Base-by-base conservation (phyloP, 2,888 invertebrate genomes). In the Flexamia atlantica region DNA sequence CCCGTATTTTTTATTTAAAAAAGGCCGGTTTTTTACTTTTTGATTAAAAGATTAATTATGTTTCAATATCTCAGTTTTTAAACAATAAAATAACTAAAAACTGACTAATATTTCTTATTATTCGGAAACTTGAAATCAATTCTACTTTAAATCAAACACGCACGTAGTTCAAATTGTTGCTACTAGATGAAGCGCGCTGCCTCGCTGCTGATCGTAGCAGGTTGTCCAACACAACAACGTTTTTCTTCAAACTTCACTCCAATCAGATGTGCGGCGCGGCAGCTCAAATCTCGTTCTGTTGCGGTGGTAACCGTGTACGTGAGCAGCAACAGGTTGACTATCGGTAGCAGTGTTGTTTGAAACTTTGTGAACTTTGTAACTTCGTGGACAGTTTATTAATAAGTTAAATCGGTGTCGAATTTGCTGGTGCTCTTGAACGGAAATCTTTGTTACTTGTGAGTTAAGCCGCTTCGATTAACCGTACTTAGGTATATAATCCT, bases 281-380 rank as follows among this genome's bases (percentile, higher is more conserved):
- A 64, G 64, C 64, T 28, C 14, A 14, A 64, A 28, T 64, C 64
- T 64, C 3, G 7, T 17, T 64, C 20, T 28, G 64, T 64, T 28
- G 30, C 14, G 64, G 64, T 64, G 64, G 64, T 64, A 64, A 5
- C 30, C 12, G 25, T 64, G 64, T 30, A 14, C 1, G 64, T 64
- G 64, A 14, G 9, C 64, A 64, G 28, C 64, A 64, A 28, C 28
- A 28, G 28, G 64, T 64, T 28, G 64, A 14, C 2, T 30, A 14
- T 17, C 30, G 12, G 23, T 28, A 28, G 28, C 30, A 64, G 64
- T 64, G 64, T 64, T 64, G 64, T 64, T 28, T 64, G 12, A 64
- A 64, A 64, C 64, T 64, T 64, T 64, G 64, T 64, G 64, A 64
- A 64, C 64, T 64, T 64, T 53, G 23, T 10, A 9, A 64, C 28